phyloP scores from a whole-genome alignment of 2,888 invertebrate species.

The Idaea dimidiata region DNA sequence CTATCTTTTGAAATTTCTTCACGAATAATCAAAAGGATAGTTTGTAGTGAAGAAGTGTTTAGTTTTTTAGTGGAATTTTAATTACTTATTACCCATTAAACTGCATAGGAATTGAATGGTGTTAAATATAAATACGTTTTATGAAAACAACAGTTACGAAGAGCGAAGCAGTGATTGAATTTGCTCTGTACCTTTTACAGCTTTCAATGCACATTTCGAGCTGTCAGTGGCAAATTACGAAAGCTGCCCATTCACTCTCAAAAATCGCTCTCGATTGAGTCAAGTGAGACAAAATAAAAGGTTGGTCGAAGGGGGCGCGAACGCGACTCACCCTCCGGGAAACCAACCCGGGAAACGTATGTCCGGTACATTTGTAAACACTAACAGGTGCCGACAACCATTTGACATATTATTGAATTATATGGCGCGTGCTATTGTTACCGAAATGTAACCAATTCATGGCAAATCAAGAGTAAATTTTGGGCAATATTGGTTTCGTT shows the following conservation, averaged over 20 bases:
- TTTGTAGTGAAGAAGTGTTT: neutral
- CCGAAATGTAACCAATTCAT: conserved; percentile 36
- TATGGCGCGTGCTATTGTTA: conserved; percentile 58
- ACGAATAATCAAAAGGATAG: conserved; percentile 22
- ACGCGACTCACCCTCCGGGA: conserved; percentile 52
- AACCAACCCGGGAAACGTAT: conserved; percentile 73
- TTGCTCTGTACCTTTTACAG: conserved; percentile 70
- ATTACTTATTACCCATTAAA: neutral
- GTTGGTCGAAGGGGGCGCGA: conserved; percentile 58
- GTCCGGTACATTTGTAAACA: conserved; percentile 77
- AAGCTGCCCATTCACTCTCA: conserved; percentile 76
- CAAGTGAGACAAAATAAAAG: conserved; percentile 79
- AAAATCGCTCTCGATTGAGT: conserved; percentile 78
- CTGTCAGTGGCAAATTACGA: conserved; percentile 76
- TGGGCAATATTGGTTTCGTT: conserved; percentile 5
- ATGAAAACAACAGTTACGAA: conserved; percentile 40
- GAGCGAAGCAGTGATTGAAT: conserved; percentile 62
- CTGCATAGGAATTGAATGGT: neutral
- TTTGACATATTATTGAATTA: conserved; percentile 75
- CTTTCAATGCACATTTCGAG: conserved; percentile 73
- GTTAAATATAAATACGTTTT: conserved; percentile 10
- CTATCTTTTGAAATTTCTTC: conserved; percentile 13
- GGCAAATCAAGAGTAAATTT: neutral
- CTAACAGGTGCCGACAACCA: conserved; percentile 72
- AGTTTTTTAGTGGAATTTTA: conserved; percentile 1